Evolutionary conservation across 1,140 invertebrate species (phyloP).

Genomic region (Drosophila micromelanica): DNA sequence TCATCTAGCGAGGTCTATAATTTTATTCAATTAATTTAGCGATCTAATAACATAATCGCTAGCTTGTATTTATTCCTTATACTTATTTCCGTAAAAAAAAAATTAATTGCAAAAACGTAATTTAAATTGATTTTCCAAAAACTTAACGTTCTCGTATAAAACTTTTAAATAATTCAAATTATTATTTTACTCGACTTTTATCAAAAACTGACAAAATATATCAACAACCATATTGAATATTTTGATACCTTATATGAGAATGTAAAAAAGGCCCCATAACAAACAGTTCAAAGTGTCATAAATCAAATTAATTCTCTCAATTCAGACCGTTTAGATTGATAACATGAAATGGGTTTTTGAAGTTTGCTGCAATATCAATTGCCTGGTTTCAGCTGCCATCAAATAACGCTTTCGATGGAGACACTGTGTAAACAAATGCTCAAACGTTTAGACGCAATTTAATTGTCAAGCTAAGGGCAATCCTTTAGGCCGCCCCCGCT

Average conservation of each 20-base stretch:
- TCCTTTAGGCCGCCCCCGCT: constrained; percentile 52
- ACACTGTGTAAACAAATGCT: constrained; percentile 46
- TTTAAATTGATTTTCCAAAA: neutral
- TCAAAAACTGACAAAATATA: neutral
- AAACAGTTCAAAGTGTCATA: constrained; percentile 14
- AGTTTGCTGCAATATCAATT: constrained; percentile 10
- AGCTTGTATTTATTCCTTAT: too few relatives aligned
- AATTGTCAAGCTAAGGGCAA: constrained; percentile 51
- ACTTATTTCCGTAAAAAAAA: neutral
- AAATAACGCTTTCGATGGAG: neutral
- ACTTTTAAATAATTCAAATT: neutral
- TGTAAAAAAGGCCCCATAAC: neutral
- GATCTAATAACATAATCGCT: neutral
- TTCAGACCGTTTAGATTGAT: constrained; percentile 17
- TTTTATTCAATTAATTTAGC: too few relatives aligned
- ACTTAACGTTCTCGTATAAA: too few relatives aligned
- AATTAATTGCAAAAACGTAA: neutral
- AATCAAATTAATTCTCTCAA: constrained; percentile 33
- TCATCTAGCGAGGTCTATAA: too few relatives aligned
- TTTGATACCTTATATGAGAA: neutral
- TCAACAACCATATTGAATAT: neutral
- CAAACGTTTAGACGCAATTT: constrained; percentile 55
- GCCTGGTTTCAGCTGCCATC: neutral
- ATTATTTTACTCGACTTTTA: neutral
- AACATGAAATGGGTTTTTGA: constrained; percentile 18